Evolutionary conservation across 2,113 vertebrate genomes (phyloP), one percentile per base, ranked within the genome.

Genomic region (Myotis brandtii): DNA sequence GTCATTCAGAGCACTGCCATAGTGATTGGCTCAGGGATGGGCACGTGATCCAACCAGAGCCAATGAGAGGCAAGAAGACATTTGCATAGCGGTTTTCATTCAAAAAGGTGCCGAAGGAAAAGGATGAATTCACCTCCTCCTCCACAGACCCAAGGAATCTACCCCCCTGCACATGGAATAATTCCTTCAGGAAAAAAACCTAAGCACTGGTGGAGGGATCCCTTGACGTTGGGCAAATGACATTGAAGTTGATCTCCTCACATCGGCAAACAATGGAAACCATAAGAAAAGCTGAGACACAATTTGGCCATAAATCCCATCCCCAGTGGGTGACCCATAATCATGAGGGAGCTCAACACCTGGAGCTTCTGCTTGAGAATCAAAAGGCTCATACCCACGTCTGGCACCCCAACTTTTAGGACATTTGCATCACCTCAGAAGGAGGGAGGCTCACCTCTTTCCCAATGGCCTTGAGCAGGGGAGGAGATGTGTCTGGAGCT

Each of bases 381-480:
- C 0, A 0, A 40, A 12, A 4, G n/a, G n/a, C 50, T 73, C 32
- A 23, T 23, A 32, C 32, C 43, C 43, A 16, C 0, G 0, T 8
- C 23, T 56, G 32, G 40, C 17, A 52, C 8, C 72, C n/a, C 46
- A 13, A 2, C 70, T 25, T 83, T 64, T 76, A 64, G 62, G 54
- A 52, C 69, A 17, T 64, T 50, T 64, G 67, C 32, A 21, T 32
- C 16, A 16, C n/a, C 20, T 67, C n/a, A 46, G 6, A 37, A 0
- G 25, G 32, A 69, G 23, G 30, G 30, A 85, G 43, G 1, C 25
- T 32, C 1, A 2, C 18, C 11, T 66, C 40, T 25, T 23, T 21
- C 40, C 64, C 40, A 0, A 1, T 2, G 18, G 56, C 67, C 46
- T 27, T 20, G 18, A 54, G 62, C 75, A 34, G 11, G 30, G 3